These are phyloP conservation scores for Mola mola DNA, from an alignment of 2,113 vertebrate species.

Conservation along the genomic window DNA sequence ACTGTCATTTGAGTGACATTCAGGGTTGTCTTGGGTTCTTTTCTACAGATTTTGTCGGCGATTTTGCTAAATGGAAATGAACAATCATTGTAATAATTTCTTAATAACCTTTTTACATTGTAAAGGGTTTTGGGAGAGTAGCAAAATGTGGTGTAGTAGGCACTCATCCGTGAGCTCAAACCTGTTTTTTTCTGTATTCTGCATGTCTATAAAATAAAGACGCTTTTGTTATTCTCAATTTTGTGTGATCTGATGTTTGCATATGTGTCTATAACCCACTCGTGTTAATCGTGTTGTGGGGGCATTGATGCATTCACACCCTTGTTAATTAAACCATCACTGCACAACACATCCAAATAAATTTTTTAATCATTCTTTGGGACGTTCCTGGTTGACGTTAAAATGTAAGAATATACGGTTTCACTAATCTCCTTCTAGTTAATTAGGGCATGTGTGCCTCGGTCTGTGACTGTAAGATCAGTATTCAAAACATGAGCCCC, in stretches of 20 bases:
- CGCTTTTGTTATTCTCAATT: conserved; percentile 66
- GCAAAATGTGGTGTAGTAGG: conserved; percentile 71
- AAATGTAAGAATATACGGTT: conserved; percentile 54
- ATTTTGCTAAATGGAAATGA: conserved; percentile 91
- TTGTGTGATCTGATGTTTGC: conserved; percentile 22
- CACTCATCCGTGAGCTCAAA: conserved; percentile 82
- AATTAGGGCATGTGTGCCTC: conserved; percentile 31
- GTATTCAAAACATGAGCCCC: conserved; percentile 40
- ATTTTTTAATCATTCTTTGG: conserved; percentile 3
- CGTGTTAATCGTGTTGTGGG: not conserved
- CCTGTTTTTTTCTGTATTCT: conserved; percentile 79
- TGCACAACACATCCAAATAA: not conserved
- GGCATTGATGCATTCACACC: not conserved
- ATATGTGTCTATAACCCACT: not conserved
- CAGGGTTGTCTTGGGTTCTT: conserved; percentile 80
- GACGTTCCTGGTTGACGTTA: conserved; percentile 10
- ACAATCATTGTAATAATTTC: conserved; percentile 90
- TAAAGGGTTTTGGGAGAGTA: conserved; percentile 88
- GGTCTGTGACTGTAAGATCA: conserved; percentile 33
- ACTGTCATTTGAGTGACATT: conserved; percentile 75
- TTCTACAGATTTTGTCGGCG: conserved; percentile 93
- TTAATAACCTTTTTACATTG: conserved; percentile 87
- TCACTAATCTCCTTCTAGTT: conserved; percentile 47
- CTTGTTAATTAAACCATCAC: conserved; percentile 6
- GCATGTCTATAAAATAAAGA: conserved; percentile 80